These are phyloP conservation scores for Neopipo cinnamomea DNA, from an alignment of 2,113 vertebrate species.

Conservation along the genomic window DNA sequence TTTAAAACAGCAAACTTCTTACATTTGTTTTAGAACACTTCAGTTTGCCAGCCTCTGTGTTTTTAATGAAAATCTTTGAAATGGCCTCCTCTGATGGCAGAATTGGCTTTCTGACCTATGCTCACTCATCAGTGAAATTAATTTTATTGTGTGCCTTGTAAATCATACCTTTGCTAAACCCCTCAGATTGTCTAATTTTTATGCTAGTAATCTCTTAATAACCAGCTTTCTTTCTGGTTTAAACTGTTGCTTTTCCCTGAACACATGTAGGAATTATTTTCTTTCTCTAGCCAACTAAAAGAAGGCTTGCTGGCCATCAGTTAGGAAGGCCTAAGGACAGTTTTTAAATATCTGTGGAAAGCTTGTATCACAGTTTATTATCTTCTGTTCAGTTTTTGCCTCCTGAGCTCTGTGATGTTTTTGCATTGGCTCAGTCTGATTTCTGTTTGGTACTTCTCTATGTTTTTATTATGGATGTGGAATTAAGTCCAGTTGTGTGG, in stretches of 20 bases:
- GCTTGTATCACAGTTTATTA: neutral
- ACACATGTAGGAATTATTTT: neutral
- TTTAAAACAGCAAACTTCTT: neutral
- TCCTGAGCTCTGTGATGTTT: neutral
- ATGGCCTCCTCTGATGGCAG: neutral
- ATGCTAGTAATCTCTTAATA: neutral
- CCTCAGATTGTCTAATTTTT: slow-evolving; percentile 10
- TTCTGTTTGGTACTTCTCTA: neutral
- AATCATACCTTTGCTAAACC: neutral
- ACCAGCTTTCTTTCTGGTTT: neutral
- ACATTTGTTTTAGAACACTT: neutral
- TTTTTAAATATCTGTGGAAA: neutral
- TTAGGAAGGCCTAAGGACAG: neutral
- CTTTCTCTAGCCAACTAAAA: neutral
- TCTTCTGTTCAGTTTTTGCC: neutral
- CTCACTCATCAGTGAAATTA: slow-evolving; percentile 41
- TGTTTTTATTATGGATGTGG: neutral
- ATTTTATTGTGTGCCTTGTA: slow-evolving; percentile 21
- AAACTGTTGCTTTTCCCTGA: neutral
- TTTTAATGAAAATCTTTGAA: slow-evolving; percentile 11
- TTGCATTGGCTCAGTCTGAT: neutral
- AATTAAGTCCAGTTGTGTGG: neutral
- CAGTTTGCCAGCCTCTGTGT: neutral
- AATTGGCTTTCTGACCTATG: neutral
- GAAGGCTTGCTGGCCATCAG: neutral